A percentile compares a stretch with the other conserved stretches of the same genome.
These are phyloP conservation scores for Brachyhypopomus occidentalis DNA, from an alignment of 2,113 vertebrate genomes.

Conservation along the genomic window DNA sequence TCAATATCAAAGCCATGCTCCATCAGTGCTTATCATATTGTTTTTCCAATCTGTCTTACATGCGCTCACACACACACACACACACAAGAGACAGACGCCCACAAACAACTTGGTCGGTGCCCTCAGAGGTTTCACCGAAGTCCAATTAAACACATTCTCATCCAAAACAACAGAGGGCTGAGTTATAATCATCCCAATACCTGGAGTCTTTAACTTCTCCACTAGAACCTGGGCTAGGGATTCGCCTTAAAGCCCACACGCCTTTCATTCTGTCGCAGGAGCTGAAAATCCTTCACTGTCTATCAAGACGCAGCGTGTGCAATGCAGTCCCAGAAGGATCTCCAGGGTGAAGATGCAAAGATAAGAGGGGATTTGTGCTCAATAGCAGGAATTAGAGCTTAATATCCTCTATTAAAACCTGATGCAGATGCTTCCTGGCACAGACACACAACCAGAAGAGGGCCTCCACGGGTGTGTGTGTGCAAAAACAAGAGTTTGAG, in stretches of 20 bases:
- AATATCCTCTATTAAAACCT: slow-evolving; percentile 64
- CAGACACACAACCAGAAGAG: slow-evolving; percentile 41
- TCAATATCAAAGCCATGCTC: too few species aligned
- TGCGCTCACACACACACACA: background rate
- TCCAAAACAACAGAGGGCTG: slow-evolving; percentile 35
- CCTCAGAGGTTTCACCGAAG: background rate
- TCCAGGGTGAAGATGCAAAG: slow-evolving; percentile 52
- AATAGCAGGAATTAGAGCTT: slow-evolving; percentile 69
- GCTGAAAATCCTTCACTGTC: slow-evolving; percentile 53
- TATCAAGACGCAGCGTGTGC: slow-evolving; percentile 61
- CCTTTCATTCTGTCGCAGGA: slow-evolving; percentile 49
- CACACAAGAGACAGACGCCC: background rate
- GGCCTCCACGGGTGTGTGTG: slow-evolving; percentile 25
- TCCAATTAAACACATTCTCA: slow-evolving; percentile 19
- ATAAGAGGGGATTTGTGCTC: slow-evolving; percentile 66
- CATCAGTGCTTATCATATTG: too few species aligned
- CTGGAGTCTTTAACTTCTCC: slow-evolving; percentile 50
- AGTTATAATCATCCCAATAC: slow-evolving; percentile 46
- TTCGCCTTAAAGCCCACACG: slow-evolving; percentile 52
- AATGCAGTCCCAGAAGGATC: slow-evolving; percentile 32
- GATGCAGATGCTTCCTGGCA: slow-evolving; percentile 49
- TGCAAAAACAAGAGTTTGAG: background rate
- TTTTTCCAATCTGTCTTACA: background rate
- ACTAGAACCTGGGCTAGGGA: slow-evolving; percentile 49
- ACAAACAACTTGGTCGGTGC: background rate